Evolutionary conservation across 2,113 vertebrate species (phyloP).

Genomic region (Platycercus adscitus): DNA sequence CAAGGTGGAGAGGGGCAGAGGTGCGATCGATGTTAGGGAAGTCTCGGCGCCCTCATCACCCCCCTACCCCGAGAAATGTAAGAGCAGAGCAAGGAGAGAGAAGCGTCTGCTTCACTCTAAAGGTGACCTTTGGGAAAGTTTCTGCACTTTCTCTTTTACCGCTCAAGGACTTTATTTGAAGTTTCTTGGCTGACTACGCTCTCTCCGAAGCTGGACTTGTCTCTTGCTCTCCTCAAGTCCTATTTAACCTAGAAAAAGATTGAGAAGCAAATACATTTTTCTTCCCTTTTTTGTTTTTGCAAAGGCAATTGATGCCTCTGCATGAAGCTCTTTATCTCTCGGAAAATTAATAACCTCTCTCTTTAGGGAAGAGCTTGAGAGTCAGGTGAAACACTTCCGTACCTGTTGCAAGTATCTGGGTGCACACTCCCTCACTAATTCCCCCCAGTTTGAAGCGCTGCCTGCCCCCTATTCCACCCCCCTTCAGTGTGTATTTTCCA

Average conservation of each 20-base stretch:
- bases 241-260: not conserved
- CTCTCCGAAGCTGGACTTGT: not conserved
- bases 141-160: constrained; percentile 11
- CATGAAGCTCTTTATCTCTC: not conserved
- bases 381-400: not conserved
- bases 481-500: not conserved
- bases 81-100: not conserved
- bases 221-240: not conserved
- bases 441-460: not conserved
- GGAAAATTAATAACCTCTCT: not conserved
- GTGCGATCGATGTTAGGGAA: not conserved
- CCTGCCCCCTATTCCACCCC: not conserved
- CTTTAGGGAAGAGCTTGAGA: not conserved
- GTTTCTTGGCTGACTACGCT: not conserved
- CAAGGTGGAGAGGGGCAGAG: not conserved
- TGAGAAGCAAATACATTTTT: not conserved
- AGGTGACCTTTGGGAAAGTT: constrained; percentile 52
- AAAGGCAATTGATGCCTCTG: not conserved
- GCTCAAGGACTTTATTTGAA: constrained; percentile 15
- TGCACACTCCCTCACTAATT: not conserved
- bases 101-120: not conserved
- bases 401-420: constrained; percentile 7
- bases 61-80: not conserved
- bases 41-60: not conserved
- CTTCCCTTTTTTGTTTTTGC: not conserved